A percentile compares a stretch with the other conserved stretches of the same genome.
phyloP scores from a whole-genome alignment of 1,140 invertebrate species.

The Oryzaephilus surinamensis region DNA sequence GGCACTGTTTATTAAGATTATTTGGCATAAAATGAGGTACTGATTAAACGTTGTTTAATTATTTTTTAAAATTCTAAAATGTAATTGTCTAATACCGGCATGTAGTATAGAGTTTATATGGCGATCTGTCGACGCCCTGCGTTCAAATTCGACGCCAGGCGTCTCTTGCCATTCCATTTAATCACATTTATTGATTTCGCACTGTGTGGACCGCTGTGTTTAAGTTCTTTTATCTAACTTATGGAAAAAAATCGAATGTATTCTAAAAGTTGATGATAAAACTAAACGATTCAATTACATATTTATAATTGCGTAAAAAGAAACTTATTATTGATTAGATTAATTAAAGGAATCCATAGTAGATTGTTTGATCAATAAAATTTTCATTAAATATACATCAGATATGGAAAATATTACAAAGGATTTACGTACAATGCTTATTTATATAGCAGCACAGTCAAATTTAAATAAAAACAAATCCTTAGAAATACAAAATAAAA shows the following conservation, averaged over 20 bases:
- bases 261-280: slow-evolving; percentile 4
- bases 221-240: too few relatives aligned
- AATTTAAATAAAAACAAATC: too few relatives aligned
- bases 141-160: slow-evolving; percentile 13
- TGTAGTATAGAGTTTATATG: too few relatives aligned
- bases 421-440: too few relatives aligned
- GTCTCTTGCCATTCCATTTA: slow-evolving; percentile 9
- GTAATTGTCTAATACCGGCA: neutral
- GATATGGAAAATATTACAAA: too few relatives aligned
- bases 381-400: too few relatives aligned
- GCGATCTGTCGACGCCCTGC: slow-evolving; percentile 8
- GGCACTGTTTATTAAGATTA: neutral
- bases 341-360: neutral
- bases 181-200: slow-evolving; percentile 10
- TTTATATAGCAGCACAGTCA: too few relatives aligned
- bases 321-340: slow-evolving; percentile 2
- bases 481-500: too few relatives aligned
- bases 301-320: neutral
- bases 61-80: neutral
- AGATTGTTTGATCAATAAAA: too few relatives aligned
- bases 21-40: neutral
- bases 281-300: neutral
- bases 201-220: neutral
- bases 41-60: neutral
- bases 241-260: slow-evolving; percentile 3